A percentile compares a stretch with the other conserved stretches of the same genome.
These are phyloP conservation scores for Plebejus melissa DNA, from an alignment of 2,888 invertebrate genomes.

Conservation along the genomic window DNA sequence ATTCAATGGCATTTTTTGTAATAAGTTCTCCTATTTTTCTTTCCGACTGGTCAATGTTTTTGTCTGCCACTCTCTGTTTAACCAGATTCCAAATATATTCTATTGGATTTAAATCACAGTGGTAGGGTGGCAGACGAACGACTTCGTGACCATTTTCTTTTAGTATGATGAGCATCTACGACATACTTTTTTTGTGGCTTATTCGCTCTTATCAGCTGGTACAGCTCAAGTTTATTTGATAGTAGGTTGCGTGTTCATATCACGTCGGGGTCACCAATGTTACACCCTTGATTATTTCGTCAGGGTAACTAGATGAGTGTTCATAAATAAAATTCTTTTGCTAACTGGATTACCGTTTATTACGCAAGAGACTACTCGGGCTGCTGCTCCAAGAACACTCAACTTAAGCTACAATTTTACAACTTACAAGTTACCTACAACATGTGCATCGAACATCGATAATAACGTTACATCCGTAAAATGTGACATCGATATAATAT, in stretches of 20 bases:
- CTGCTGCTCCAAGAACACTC: too few species aligned
- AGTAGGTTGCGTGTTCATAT: background rate
- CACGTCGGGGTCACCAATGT: too few species aligned
- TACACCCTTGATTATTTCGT: too few species aligned
- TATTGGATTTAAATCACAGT: constrained; percentile 5
- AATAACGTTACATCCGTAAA: too few species aligned
- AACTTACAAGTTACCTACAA: too few species aligned
- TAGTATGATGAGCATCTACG: constrained; percentile 28
- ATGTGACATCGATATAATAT: too few species aligned
- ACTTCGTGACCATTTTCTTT: constrained; percentile 40
- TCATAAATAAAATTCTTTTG: too few species aligned
- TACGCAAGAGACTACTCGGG: too few species aligned
- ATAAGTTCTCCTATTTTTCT: constrained; percentile 39
- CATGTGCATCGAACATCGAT: too few species aligned
- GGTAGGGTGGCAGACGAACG: background rate
- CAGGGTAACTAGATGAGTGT: too few species aligned
- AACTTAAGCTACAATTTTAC: too few species aligned
- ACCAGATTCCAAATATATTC: constrained; percentile 40
- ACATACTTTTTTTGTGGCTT: constrained; percentile 17
- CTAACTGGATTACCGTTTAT: too few species aligned
- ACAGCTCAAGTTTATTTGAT: background rate
- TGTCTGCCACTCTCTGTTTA: constrained; percentile 42
- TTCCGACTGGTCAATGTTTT: constrained; percentile 41
- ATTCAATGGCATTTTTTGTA: constrained; percentile 36
- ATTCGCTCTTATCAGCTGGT: background rate